These are phyloP conservation scores for Andrena bucephala DNA, from an alignment of 2,888 invertebrate genomes.

Conservation along the genomic window DNA sequence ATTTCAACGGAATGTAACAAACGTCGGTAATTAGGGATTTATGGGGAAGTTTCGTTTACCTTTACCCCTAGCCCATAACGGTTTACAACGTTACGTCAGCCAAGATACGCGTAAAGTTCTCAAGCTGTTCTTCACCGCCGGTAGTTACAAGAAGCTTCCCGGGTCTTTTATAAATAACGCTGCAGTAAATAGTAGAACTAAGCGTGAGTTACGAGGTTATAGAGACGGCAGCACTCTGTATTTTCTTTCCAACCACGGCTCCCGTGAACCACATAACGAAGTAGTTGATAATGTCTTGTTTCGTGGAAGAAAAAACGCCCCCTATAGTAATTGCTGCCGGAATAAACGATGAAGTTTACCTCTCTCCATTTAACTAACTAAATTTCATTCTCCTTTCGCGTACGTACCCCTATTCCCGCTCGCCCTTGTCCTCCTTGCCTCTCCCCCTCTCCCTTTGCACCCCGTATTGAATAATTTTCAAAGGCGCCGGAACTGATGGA, in stretches of 20 bases:
- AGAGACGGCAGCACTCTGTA: background rate
- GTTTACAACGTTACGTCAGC: conserved; percentile 15
- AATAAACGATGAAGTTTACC: background rate
- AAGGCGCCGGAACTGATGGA: background rate
- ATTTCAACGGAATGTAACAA: conserved; percentile 15
- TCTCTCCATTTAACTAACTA: background rate
- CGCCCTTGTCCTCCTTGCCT: no score
- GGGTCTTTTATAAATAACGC: conserved; percentile 26
- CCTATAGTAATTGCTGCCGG: background rate
- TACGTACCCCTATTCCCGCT: no score
- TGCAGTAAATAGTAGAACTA: conserved; percentile 20
- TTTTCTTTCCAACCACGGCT: background rate
- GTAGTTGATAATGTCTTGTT: conserved; percentile 9
- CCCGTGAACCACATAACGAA: background rate
- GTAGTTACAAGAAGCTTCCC: background rate
- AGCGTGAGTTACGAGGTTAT: conserved; percentile 7
- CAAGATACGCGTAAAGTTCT: conserved; percentile 26
- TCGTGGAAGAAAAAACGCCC: background rate
- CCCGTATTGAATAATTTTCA: background rate
- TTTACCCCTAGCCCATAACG: background rate
- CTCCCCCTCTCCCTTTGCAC: background rate
- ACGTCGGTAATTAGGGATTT: conserved; percentile 41
- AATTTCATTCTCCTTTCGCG: no score
- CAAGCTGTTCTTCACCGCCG: conserved; percentile 12
- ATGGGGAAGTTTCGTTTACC: conserved; percentile 25